These are phyloP conservation scores for Smittia aterrima DNA, from an alignment of 2,888 invertebrate species.

Conservation along the genomic window DNA sequence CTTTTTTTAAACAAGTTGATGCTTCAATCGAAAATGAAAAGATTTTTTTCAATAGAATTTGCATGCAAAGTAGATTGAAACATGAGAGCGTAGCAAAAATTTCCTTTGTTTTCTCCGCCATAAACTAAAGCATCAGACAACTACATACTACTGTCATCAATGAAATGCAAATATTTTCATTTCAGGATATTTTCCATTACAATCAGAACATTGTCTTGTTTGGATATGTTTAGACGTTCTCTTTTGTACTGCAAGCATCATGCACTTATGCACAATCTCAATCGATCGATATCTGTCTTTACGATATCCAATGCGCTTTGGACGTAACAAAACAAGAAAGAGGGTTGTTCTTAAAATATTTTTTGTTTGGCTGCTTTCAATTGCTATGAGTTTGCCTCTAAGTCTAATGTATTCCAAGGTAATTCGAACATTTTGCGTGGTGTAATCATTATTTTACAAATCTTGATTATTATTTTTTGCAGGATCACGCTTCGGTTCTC, in stretches of 20 bases:
- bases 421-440: conserved; percentile 48
- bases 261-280: conserved; percentile 95
- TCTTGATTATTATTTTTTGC: no score
- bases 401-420: conserved; percentile 88
- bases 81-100: background rate
- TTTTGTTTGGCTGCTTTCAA: conserved; percentile 90
- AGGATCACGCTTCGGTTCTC: conserved; percentile 80
- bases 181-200: conserved; percentile 78
- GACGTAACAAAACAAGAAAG: conserved; percentile 81
- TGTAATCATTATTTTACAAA: no score
- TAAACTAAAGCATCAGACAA: no score
- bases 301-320: conserved; percentile 90
- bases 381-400: conserved; percentile 86
- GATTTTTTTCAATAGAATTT: conserved; percentile 17
- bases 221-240: conserved; percentile 96
- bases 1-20: no score
- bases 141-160: background rate
- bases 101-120: no score
- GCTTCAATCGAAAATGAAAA: no score
- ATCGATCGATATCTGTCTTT: conserved; percentile 91
- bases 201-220: conserved; percentile 81
- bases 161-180: conserved; percentile 46
- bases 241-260: conserved; percentile 94
- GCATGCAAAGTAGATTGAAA: conserved; percentile 22
- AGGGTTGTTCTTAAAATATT: conserved; percentile 85